Percentiles rank a stretch among this genome's conserved stretches.
phyloP scores from a whole-genome alignment of 2,797 vertebrate genomes.

The Babyrousa celebensis region DNA sequence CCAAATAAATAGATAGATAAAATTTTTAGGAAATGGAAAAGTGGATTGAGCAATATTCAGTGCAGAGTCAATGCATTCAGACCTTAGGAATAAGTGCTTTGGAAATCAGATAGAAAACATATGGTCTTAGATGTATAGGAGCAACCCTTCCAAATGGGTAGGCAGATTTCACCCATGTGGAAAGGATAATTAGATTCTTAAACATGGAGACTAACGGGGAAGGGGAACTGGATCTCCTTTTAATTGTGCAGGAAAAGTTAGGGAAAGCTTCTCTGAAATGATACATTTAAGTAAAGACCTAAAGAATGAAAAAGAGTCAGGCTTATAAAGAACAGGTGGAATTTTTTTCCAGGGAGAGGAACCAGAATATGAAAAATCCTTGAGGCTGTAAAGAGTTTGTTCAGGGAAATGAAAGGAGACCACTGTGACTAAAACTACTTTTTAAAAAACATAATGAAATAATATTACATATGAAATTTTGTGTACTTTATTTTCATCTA shows the following conservation, averaged over 20 bases:
- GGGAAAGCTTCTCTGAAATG: constrained; percentile 14
- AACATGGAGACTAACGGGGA: neutral
- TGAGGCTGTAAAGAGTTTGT: neutral
- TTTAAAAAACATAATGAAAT: constrained; percentile 17
- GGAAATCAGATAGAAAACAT: constrained; percentile 49
- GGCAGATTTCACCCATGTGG: neutral
- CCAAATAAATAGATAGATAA: neutral
- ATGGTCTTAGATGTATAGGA: neutral
- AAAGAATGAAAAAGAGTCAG: constrained; percentile 20
- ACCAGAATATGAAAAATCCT: neutral
- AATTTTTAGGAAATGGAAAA: constrained; percentile 46
- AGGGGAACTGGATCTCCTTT: neutral
- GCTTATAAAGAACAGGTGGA: neutral
- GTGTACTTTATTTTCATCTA: constrained; percentile 10
- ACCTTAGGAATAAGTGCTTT: neutral
- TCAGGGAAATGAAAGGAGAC: constrained; percentile 23
- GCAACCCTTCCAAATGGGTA: neutral
- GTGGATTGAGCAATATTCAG: neutral
- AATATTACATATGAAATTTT: constrained; percentile 41
- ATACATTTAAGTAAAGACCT: neutral
- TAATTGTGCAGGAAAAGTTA: neutral
- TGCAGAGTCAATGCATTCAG: neutral
- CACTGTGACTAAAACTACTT: neutral
- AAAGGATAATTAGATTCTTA: constrained; percentile 22
- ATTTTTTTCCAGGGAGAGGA: constrained; percentile 32